Conservation (phyloP, 2,797 vertebrate species). For the Lithobates pipiens region DNA sequence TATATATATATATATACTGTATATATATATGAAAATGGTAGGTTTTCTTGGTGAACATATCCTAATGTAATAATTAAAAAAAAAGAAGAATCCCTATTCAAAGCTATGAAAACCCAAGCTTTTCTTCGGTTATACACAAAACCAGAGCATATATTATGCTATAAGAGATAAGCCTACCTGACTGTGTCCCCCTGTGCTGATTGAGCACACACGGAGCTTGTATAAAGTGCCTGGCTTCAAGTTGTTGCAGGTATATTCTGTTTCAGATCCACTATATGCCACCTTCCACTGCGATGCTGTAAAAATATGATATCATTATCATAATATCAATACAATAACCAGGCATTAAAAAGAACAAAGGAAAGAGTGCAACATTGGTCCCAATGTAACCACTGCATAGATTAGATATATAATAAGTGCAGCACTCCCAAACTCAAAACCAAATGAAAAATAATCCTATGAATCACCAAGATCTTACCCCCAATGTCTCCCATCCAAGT, state of each 20-base stretch:
- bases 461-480: too few relatives aligned
- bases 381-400: neutral
- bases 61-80: too few relatives aligned
- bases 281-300: constrained; percentile 91
- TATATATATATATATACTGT: too few relatives aligned
- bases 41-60: too few relatives aligned
- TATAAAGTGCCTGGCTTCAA: constrained; percentile 93
- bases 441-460: too few relatives aligned
- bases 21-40: too few relatives aligned
- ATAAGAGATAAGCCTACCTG: constrained; percentile 76
- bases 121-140: too few relatives aligned
- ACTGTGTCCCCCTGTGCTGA: constrained; percentile 95
- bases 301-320: constrained; percentile 57
- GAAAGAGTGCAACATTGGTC: neutral
- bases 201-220: constrained; percentile 90
- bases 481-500: too few relatives aligned
- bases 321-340: neutral
- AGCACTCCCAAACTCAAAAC: too few relatives aligned
- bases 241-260: constrained; percentile 86
- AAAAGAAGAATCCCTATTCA: too few relatives aligned
- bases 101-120: too few relatives aligned
- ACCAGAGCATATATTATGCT: too few relatives aligned
- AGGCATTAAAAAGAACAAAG: neutral
- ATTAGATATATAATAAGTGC: neutral
- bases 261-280: constrained; percentile 89